These are phyloP conservation scores for Callospermophilus lateralis DNA, from an alignment of 2,113 vertebrate genomes.

Conservation along the genomic window DNA sequence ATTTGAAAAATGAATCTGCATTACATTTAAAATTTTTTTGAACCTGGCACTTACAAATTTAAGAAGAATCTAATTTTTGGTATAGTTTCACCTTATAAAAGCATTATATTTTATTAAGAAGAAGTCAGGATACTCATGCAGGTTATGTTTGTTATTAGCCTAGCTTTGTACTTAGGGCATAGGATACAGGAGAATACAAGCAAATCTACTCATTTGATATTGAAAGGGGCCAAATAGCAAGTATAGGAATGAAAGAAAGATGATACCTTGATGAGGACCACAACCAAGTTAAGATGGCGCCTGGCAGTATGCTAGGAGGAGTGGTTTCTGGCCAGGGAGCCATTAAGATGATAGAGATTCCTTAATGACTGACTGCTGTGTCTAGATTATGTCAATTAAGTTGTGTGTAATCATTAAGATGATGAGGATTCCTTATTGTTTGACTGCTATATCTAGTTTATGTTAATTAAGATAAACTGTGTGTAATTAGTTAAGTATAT, in stretches of 20 bases:
- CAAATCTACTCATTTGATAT: background rate
- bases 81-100: background rate
- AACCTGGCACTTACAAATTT: background rate
- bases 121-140: background rate
- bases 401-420: too few relatives aligned
- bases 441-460: too few relatives aligned
- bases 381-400: too few relatives aligned
- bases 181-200: background rate
- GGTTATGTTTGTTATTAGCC: background rate
- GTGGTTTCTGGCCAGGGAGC: too few relatives aligned
- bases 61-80: background rate
- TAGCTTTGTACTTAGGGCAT: background rate
- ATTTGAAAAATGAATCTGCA: background rate
- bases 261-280: too few relatives aligned
- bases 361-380: too few relatives aligned
- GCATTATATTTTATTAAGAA: background rate
- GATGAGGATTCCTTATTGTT: too few relatives aligned
- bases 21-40: background rate
- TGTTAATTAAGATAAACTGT: too few relatives aligned
- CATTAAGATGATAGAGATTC: too few relatives aligned
- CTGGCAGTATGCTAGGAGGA: too few relatives aligned
- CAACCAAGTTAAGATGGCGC: too few relatives aligned
- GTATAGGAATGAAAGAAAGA: background rate
- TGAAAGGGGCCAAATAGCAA: background rate
- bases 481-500: too few relatives aligned